Base-by-base conservation (phyloP, 30 jellyfish, hydroid and myxozoan species). In the Kudoa iwatai region DNA sequence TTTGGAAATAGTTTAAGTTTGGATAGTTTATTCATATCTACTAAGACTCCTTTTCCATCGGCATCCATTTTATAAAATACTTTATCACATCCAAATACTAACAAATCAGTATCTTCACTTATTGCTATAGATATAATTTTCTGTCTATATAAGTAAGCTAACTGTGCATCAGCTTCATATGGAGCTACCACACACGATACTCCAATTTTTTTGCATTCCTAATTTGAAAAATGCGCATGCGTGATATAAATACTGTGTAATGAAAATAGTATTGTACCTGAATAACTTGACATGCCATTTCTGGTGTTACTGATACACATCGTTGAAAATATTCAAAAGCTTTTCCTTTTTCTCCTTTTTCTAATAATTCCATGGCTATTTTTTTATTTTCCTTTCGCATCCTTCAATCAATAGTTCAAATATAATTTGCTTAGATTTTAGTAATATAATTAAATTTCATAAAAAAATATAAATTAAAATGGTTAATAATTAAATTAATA, bases 121-220 rank as follows among this genome's bases (percentile, higher is more conserved):
- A 71, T 71, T 2, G 92, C 61, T 38, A 71, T 49, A 13, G 60
- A 62, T 3, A 86, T 60, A 11, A 55, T 54, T 18, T 83, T 86
- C 40, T 55, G 65, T 53, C 49, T 60, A 51, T 52, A 60, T 13
- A 71, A 48, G 47, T 59, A 71, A 33, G 92, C 92, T 34, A 71
- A 55, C 47, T 71, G 92, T 0, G 92, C 92, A 60, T 71, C 92
- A 12, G 92, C 92, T 50, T 71, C 92, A 40, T 71, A 71, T 1
- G 92, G 92, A 17, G 92, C 92, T 4, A 71, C 92, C 20, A 71
- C 36, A 35, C 87, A 71, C 25, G 39, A 24, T n/a, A 71, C 81
- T 35, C 46, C 45, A 53, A 61, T 34, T 40, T 40, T 52, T n/a
- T 57, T 24, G 39, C 92, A 71, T 15, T 77, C 92, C 92, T 71